Conservation (phyloP, 2,888 invertebrate genomes). For the Girardia tigrina region DNA sequence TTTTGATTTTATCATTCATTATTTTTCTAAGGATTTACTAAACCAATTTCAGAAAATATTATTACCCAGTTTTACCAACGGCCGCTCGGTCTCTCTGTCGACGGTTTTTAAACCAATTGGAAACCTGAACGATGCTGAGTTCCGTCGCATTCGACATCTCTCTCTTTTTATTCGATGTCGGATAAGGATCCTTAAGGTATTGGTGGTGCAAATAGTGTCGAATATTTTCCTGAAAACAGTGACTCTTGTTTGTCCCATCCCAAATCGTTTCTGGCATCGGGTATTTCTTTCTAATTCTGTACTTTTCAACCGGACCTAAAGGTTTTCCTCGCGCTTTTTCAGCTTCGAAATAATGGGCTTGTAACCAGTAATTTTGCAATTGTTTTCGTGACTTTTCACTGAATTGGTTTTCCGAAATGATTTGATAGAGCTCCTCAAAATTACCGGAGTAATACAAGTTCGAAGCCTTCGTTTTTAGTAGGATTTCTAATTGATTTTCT, state of each 20-base stretch:
- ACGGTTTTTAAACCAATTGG: slow-evolving; percentile 97
- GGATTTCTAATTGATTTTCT: background rate
- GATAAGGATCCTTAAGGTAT: slow-evolving; percentile 90
- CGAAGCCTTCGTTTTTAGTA: background rate
- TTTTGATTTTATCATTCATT: too few relatives aligned
- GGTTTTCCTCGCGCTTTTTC: slow-evolving; percentile 81
- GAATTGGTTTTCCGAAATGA: slow-evolving; percentile 84
- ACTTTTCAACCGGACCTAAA: slow-evolving; percentile 65
- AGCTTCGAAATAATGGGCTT: slow-evolving; percentile 95
- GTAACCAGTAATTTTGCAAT: slow-evolving; percentile 81
- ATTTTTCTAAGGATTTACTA: too few relatives aligned
- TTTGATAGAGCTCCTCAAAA: slow-evolving; percentile 86
- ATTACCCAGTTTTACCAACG: background rate
- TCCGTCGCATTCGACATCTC: slow-evolving; percentile 86
- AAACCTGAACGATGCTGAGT: slow-evolving; percentile 77
- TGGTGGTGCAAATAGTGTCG: slow-evolving; percentile 75
- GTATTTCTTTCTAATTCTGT: slow-evolving; percentile 74
- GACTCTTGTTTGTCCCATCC: slow-evolving; percentile 91
- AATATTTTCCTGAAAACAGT: slow-evolving; percentile 70
- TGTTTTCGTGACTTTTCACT: slow-evolving; percentile 83
- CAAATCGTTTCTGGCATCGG: slow-evolving; percentile 78
- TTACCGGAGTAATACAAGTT: slow-evolving; percentile 60
- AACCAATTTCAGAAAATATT: background rate
- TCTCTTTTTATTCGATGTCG: slow-evolving; percentile 82
- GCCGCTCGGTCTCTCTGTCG: slow-evolving; percentile 76